phyloP scores from a whole-genome alignment of 2,113 vertebrate species.

The Thamnophis sirtalis region DNA sequence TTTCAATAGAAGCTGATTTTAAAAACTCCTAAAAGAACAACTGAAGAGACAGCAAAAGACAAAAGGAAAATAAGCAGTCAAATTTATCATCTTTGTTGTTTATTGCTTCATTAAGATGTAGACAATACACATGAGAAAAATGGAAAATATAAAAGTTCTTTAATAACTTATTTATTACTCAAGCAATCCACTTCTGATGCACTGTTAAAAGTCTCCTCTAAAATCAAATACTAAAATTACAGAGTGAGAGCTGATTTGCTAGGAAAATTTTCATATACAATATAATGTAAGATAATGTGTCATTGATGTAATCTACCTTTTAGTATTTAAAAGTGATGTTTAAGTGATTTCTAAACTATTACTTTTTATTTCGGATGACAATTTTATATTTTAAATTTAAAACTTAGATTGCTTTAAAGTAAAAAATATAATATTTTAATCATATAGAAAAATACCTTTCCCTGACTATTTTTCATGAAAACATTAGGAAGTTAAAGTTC shows the following conservation, averaged over 20 bases:
- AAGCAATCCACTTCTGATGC: not conserved
- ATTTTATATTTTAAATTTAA: slow-evolving; percentile 9
- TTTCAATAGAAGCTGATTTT: slow-evolving; percentile 36
- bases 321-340: slow-evolving; percentile 22
- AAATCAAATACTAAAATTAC: slow-evolving; percentile 22
- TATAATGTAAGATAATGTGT: slow-evolving; percentile 2
- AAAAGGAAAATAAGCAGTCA: slow-evolving; percentile 35
- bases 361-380: slow-evolving; percentile 9
- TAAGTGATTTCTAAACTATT: slow-evolving; percentile 8
- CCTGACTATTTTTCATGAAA: not conserved
- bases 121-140: slow-evolving; percentile 30
- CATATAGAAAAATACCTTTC: not conserved
- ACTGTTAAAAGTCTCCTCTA: slow-evolving; percentile 3
- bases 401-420: not conserved
- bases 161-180: slow-evolving; percentile 21
- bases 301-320: not conserved
- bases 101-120: slow-evolving; percentile 37
- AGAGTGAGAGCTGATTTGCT: not conserved
- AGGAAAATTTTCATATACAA: slow-evolving; percentile 32
- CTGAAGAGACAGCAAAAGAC: slow-evolving; percentile 28
- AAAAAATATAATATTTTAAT: not conserved
- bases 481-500: not conserved
- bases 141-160: not conserved
- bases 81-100: slow-evolving; percentile 33
- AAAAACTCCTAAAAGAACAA: slow-evolving; percentile 23